Evolutionary conservation across 1,140 invertebrate species (phyloP).

Genomic region (Heliconius congener): DNA sequence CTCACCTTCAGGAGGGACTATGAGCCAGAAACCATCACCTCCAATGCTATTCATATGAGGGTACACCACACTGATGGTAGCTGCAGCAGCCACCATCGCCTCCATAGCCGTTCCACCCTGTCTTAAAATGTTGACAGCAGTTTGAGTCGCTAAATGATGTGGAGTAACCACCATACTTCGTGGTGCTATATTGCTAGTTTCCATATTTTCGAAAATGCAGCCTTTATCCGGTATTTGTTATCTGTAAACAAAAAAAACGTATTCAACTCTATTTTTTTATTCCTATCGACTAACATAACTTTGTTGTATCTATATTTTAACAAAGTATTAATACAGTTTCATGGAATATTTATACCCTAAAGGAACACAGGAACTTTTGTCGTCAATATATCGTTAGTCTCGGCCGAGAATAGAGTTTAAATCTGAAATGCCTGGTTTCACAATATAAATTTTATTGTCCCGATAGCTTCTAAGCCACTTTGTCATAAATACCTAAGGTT

Average conservation of each 20-base stretch:
- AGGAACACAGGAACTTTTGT: conserved; percentile 28
- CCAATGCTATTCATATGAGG: conserved; percentile 73
- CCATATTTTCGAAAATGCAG: conserved; percentile 43
- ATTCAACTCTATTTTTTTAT: neutral
- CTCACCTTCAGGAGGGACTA: conserved; percentile 62
- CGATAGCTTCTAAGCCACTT: conserved; percentile 58
- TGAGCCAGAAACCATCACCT: conserved; percentile 71
- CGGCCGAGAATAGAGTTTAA: conserved; percentile 30
- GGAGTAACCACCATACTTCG: conserved; percentile 73
- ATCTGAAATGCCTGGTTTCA: conserved; percentile 29
- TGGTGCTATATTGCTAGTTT: conserved; percentile 53
- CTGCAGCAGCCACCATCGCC: conserved; percentile 68
- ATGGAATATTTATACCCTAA: conserved; percentile 20
- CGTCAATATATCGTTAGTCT: conserved; percentile 34
- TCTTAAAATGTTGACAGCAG: conserved; percentile 61
- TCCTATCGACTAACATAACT: neutral
- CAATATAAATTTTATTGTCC: conserved; percentile 51
- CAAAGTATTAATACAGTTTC: conserved; percentile 8
- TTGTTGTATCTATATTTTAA: neutral
- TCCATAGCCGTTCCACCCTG: conserved; percentile 72
- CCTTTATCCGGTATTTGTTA: neutral
- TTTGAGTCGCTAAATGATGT: conserved; percentile 68
- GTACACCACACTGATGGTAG: conserved; percentile 67
- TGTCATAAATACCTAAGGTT: conserved; percentile 60
- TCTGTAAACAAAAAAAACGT: conserved; percentile 5